Conservation (phyloP, 2,113 vertebrate genomes). For the Vidua macroura region DNA sequence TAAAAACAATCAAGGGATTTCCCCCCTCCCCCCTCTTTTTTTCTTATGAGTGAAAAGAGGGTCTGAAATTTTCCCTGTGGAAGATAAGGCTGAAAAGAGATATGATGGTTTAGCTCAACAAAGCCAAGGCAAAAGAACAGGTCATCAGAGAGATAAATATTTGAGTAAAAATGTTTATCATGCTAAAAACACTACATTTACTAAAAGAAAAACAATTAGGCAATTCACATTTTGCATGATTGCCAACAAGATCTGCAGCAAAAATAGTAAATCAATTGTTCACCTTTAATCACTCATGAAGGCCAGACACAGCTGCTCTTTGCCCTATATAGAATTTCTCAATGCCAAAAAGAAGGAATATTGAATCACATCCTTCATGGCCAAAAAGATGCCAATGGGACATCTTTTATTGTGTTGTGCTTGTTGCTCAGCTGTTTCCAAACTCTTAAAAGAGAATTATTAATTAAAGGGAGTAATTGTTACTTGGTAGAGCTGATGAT, state of each 20-base stretch:
- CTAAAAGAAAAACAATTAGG: neutral
- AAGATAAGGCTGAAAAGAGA: neutral
- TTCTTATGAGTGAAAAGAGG: neutral
- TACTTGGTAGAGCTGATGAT: neutral
- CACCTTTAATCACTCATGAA: conserved; percentile 19
- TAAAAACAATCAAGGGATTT: neutral
- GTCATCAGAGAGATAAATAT: neutral
- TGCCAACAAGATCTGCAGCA: neutral
- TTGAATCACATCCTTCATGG: neutral
- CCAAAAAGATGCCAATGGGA: neutral
- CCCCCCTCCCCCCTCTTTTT: rapidly evolving
- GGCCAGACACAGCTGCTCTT: neutral
- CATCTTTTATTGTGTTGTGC: neutral
- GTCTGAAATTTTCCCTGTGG: neutral
- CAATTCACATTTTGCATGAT: neutral
- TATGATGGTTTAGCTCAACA: neutral
- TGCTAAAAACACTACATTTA: neutral
- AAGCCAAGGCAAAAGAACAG: neutral
- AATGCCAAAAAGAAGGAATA: neutral
- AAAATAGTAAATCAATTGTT: conserved; percentile 10
- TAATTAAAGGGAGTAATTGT: neutral
- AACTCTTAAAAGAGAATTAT: neutral
- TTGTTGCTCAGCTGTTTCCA: conserved; percentile 1
- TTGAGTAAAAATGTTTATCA: neutral
- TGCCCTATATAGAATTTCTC: neutral